Percentiles rank a stretch among this genome's conserved stretches.
These are phyloP conservation scores for Aptenodytes patagonicus DNA, from an alignment of 2,113 vertebrate species.

Conservation along the genomic window DNA sequence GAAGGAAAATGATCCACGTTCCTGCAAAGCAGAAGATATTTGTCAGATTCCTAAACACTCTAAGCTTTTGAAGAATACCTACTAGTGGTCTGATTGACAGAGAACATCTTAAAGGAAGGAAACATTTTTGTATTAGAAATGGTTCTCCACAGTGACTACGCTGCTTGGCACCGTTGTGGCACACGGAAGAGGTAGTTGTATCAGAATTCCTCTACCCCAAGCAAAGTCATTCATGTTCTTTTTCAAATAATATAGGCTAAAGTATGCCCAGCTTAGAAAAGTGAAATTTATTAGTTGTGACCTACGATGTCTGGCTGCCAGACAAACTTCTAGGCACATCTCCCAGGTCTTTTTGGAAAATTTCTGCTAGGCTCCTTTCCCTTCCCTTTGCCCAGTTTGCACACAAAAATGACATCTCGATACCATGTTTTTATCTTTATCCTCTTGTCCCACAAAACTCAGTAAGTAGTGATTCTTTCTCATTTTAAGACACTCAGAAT, in stretches of 20 bases:
- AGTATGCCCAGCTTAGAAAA: background rate
- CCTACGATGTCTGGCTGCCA: background rate
- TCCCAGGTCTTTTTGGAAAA: conserved; percentile 1
- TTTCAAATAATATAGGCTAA: background rate
- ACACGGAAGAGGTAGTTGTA: background rate
- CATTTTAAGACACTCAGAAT: conserved; percentile 9
- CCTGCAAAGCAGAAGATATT: background rate
- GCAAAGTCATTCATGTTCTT: background rate
- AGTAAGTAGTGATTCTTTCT: conserved; percentile 11
- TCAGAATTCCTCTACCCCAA: background rate
- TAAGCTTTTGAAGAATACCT: background rate
- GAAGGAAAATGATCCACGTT: background rate
- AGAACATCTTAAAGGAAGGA: background rate
- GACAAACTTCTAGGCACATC: background rate
- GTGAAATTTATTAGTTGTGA: conserved; percentile 53
- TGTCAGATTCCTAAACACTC: background rate
- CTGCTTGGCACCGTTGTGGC: background rate
- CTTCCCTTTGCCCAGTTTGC: background rate
- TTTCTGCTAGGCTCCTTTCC: background rate
- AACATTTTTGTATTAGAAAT: background rate
- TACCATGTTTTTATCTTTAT: conserved; percentile 8
- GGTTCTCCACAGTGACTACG: background rate
- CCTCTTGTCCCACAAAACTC: background rate
- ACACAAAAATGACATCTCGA: background rate
- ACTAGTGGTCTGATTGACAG: background rate